Conservation (phyloP, 2,113 vertebrate species). For the Eudyptes chrysolophus region DNA sequence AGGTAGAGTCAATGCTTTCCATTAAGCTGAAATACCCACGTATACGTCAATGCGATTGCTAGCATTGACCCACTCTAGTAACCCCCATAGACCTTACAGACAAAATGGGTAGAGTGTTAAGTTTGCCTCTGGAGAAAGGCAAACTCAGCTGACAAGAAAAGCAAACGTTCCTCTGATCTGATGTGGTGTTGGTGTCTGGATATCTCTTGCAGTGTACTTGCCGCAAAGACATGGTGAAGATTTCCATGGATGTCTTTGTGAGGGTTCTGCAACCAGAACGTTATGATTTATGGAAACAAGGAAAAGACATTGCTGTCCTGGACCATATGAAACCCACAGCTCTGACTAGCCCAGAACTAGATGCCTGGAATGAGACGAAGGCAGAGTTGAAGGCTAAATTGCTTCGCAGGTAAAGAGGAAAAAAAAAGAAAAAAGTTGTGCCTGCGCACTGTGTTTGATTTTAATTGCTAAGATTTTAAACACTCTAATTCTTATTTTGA, state of each 20-base stretch:
- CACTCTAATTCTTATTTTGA: accelerated
- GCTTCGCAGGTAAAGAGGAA: slow-evolving; percentile 80
- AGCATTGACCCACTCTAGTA: accelerated
- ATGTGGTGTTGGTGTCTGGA: not conserved
- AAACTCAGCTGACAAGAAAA: not conserved
- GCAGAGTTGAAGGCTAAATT: slow-evolving; percentile 80
- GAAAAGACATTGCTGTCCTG: slow-evolving; percentile 84
- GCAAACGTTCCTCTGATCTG: not conserved
- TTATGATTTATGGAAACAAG: slow-evolving; percentile 94
- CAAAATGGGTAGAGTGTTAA: not conserved
- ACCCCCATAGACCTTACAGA: accelerated
- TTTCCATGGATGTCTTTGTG: slow-evolving; percentile 98
- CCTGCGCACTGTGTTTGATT: not conserved
- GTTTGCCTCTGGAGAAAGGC: not conserved
- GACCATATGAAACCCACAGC: slow-evolving; percentile 90
- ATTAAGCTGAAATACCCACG: accelerated
- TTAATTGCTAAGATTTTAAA: not conserved
- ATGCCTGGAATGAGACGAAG: slow-evolving; percentile 86
- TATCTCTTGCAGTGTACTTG: slow-evolving; percentile 84
- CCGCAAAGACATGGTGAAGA: slow-evolving; percentile 92
- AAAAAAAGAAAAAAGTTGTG: not conserved
- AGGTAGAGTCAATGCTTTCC: not conserved
- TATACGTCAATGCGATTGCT: accelerated
- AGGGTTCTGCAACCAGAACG: slow-evolving; percentile 91
- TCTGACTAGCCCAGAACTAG: slow-evolving; percentile 86